Evolutionary conservation across 2,113 vertebrate genomes (phyloP).

Genomic region (Xiphias gladius): DNA sequence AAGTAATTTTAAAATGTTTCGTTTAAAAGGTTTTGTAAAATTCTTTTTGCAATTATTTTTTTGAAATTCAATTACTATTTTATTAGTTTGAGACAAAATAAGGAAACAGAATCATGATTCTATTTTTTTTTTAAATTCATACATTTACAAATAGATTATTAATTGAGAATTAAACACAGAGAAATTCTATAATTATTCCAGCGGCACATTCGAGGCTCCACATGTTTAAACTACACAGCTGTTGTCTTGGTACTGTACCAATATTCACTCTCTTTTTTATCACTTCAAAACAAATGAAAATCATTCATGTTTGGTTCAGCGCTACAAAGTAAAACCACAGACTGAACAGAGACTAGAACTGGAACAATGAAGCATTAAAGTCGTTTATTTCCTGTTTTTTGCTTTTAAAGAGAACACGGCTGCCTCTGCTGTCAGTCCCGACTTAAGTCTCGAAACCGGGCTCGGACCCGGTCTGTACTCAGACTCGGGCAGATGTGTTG

Average conservation of each 20-base stretch:
- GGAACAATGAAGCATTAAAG: background rate
- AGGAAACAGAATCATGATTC: background rate
- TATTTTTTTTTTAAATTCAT: background rate
- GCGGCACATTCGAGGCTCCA: background rate
- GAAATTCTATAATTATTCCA: background rate
- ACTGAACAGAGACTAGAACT: background rate
- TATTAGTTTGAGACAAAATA: background rate
- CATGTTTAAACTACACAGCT: background rate
- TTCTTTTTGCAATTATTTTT: no score
- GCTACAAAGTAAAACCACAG: background rate
- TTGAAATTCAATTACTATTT: background rate
- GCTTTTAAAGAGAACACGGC: background rate
- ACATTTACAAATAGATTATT: background rate
- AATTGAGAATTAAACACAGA: no score
- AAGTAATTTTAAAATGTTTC: no score
- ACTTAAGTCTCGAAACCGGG: background rate
- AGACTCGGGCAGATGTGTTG: background rate
- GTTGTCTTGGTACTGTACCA: slow-evolving; percentile 29
- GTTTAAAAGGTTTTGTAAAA: no score
- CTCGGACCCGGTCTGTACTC: background rate
- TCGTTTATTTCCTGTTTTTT: background rate
- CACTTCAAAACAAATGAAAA: background rate
- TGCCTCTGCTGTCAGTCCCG: background rate
- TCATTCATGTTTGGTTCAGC: background rate
- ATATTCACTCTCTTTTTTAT: background rate